These are phyloP conservation scores for Furcifer pardalis DNA, from an alignment of 2,797 vertebrate genomes.

Conservation along the genomic window DNA sequence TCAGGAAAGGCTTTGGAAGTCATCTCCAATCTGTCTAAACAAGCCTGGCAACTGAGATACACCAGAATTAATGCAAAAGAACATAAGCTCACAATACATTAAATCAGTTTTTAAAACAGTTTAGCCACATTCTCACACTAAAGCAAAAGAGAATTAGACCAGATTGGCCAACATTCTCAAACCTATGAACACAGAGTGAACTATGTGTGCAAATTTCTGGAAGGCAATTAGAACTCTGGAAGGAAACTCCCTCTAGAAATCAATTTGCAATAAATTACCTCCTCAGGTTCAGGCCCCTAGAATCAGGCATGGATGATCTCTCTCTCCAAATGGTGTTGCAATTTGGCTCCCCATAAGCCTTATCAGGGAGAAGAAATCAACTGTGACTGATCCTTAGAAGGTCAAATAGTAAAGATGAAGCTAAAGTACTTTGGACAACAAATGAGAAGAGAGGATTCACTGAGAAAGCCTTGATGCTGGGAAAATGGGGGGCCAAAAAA, in stretches of 20 bases:
- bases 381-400: no score
- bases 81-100: conserved; percentile 52
- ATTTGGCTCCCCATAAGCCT: neutral
- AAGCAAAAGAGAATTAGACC: conserved; percentile 47
- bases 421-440: no score
- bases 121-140: neutral
- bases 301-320: neutral
- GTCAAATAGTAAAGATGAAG: no score
- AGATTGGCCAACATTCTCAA: conserved; percentile 53
- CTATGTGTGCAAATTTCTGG: neutral
- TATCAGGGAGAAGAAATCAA: no score
- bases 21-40: conserved; percentile 59
- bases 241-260: neutral
- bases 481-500: no score
- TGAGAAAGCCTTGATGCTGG: no score
- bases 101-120: conserved; percentile 39
- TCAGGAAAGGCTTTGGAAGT: conserved; percentile 18
- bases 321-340: neutral
- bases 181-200: conserved; percentile 29
- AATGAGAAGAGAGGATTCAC: no score
- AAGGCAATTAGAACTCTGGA: neutral
- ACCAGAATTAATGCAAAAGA: conserved; percentile 62
- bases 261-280: neutral
- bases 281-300: neutral
- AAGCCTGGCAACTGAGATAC: conserved; percentile 60